Base-by-base conservation (phyloP, 2,113 vertebrate genomes). In the Hirundichthys speculiger region DNA sequence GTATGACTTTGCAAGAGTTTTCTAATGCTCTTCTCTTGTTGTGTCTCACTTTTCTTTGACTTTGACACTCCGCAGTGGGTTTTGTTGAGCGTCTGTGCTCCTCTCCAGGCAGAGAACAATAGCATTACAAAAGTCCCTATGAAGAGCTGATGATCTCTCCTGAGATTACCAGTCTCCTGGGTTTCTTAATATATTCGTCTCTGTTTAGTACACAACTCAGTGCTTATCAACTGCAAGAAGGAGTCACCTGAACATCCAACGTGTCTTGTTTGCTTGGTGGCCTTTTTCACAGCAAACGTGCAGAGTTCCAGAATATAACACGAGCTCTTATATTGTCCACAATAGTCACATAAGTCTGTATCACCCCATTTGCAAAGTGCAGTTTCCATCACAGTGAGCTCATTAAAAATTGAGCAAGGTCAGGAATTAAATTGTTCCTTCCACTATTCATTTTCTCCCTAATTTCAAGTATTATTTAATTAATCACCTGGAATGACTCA, bases 361-460 rank as follows among this genome's bases (percentile, higher is more conserved):
- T 10, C 79, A 79, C 73, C 74, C 80, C 81, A 87, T 91, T 92
- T 91, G 85, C 90, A 84, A 89, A 82, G 88, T 47, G 69, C 65
- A 68, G 71, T 77, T 86, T 86, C 82, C 68, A 72, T 87, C 68
- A 62, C 83, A 82, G 80, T 57, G 77, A 87, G 88, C 88, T 93
- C 86, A 92, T 94, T 90, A 94, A 93, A 89, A 91, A 93, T 94
- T 90, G 55, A 93, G 73, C 87, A 87, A 91, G 91, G 91, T 92
- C 91, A 92, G 85, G 87, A 91, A 90, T 90, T 83, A 90, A 91
- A 84, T 85, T 76, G 64, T 57, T 88, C 79, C 79, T 61, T 79
- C 86, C 87, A 92, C 92, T 91, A 86, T 79, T 92, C 90, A 92
- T 91, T 88, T 87, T 86, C 89, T 84, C 81, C 75, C 85, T 87